These are phyloP conservation scores for Drosophila bifasciata DNA, from an alignment of 1,140 invertebrate species.

Conservation along the genomic window DNA sequence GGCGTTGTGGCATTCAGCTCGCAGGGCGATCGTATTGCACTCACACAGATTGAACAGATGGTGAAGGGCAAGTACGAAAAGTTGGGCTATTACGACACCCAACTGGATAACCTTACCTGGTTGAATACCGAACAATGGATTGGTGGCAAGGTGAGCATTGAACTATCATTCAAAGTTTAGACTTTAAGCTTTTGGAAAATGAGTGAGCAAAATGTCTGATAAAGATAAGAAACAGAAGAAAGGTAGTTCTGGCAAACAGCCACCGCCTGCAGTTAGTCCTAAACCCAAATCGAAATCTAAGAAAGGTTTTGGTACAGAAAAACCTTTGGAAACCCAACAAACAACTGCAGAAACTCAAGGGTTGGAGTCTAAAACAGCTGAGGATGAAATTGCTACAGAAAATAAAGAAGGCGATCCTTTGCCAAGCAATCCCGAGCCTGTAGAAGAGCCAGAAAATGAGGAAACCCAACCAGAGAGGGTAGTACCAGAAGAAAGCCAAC, in stretches of 20 bases:
- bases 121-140: slow-evolving; percentile 94
- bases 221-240: background rate
- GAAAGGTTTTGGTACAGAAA: background rate
- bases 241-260: too few species aligned
- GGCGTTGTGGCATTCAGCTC: slow-evolving; percentile 97
- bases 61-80: slow-evolving; percentile 97
- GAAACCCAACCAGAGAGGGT: too few species aligned
- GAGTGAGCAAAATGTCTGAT: slow-evolving; percentile 29
- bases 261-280: background rate
- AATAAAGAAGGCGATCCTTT: too few species aligned
- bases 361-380: too few species aligned
- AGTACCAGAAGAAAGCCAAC: too few species aligned
- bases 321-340: background rate
- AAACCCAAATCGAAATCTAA: background rate
- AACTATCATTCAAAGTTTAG: background rate
- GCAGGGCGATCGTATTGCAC: slow-evolving; percentile 98
- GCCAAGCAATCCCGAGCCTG: too few species aligned
- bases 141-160: slow-evolving; percentile 86
- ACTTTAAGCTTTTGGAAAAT: background rate
- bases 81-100: slow-evolving; percentile 98
- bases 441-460: too few species aligned
- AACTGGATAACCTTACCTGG: slow-evolving; percentile 97
- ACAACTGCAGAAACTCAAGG: background rate
- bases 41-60: slow-evolving; percentile 99
- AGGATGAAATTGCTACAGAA: too few species aligned